Base-by-base conservation (phyloP, 2,888 invertebrate species). In the Eristalis arbustorum region DNA sequence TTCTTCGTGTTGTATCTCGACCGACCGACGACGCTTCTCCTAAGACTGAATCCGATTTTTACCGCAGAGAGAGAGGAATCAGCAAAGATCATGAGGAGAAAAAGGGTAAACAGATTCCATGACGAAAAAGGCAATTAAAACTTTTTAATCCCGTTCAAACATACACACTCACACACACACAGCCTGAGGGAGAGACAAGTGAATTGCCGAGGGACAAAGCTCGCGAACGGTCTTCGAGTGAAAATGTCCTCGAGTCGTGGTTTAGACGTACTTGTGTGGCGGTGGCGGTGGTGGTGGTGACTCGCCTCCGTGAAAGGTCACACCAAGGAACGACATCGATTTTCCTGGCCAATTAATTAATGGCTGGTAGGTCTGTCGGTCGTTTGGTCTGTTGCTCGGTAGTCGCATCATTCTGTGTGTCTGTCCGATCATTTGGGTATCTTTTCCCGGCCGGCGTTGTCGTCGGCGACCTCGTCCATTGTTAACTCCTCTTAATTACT, bases 41-140 rank as follows among this genome's bases (percentile, higher is more conserved):
- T 31, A 37, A 22, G 34, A 61, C 28, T 62, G 72, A 73, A 73
- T 77, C 31, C 37, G 56, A 40, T 68, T 42, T 49, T 63, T 11
- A 56, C 59, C 57, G 6, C 67, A 72, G 42, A n/a, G n/a, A n/a
- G n/a, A n/a, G n/a, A 72, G 13, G 37, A 37, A 37, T 37, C 62
- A 83, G 13, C 66, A 49, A 62, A 71, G 57, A 31, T 42, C 23
- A 68, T 63, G 13, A 37, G 59, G 64, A 13, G 23, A 8, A 62
- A 59, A 31, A 13, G 28, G 56, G 25, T 63, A 62, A 61, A 67
- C 11, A 57, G 37, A 49, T 31, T 22, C 66, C 61, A 75, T 68
- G 37, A 74, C 57, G 56, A 79, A 67, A 71, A 73, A 75, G 83
- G 87, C 83, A 83, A 87, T 87, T 87, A 87, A 87, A 87, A 83